Percentiles rank a stretch among this genome's conserved stretches.
These are phyloP conservation scores for Catharus fuscescens DNA, from an alignment of 2,113 vertebrate genomes.

Conservation along the genomic window DNA sequence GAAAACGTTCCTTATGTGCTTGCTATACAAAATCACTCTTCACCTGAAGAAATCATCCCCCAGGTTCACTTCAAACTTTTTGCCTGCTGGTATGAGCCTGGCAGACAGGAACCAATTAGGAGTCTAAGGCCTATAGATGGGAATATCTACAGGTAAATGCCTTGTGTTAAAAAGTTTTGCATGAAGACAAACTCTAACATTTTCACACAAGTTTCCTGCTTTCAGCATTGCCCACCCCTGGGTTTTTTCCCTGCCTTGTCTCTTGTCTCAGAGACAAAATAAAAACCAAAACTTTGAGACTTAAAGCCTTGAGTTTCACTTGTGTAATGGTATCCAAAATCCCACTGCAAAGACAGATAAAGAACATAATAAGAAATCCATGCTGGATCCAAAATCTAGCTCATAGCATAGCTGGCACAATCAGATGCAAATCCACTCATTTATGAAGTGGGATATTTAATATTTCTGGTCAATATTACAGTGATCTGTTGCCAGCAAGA, in stretches of 20 bases:
- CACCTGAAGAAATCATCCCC: background rate
- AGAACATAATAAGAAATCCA: background rate
- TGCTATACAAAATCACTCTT: background rate
- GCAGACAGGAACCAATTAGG: background rate
- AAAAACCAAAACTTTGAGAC: background rate
- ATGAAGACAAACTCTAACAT: background rate
- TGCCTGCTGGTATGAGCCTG: background rate
- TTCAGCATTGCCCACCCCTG: background rate
- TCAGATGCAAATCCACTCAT: background rate
- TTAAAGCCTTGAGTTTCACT: background rate
- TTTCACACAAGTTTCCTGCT: background rate
- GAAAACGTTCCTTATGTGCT: background rate
- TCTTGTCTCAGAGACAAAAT: background rate
- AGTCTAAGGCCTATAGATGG: background rate
- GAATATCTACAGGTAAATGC: background rate
- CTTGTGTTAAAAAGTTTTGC: background rate
- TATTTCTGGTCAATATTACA: background rate
- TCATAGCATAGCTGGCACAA: background rate
- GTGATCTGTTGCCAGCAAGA: background rate
- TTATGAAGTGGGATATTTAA: background rate
- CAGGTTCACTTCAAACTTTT: background rate
- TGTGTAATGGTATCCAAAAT: background rate
- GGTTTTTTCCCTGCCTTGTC: fast-evolving
- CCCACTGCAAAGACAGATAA: background rate
- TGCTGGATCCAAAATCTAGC: background rate